Base-by-base conservation (phyloP, 2,113 vertebrate species). In the Callopanchax toddi region DNA sequence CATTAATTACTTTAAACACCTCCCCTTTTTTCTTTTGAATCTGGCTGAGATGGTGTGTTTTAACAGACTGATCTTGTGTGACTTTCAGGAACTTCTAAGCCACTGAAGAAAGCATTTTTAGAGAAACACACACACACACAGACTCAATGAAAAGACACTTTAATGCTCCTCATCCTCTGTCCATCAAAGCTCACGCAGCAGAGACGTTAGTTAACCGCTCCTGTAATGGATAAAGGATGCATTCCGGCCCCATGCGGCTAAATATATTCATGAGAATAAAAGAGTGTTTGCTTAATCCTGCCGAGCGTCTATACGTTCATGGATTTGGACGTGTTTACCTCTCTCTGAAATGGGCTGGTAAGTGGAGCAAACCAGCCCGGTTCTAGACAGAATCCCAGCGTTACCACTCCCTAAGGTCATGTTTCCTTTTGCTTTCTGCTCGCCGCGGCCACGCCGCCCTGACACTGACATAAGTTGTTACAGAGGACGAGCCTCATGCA, bases 1-100 rank as follows among this genome's bases (percentile, higher is more conserved):
- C 94, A 96, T 97, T 98, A 97, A 97, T 98, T 96, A 98, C 94
- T 94, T 93, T 49, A 67, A 94, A 96, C 95, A 92, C 94, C 92
- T 93, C 93, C 93, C 93, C 91, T 89, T 93, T 95, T 92, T 94
- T 93, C 93, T 37, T 63, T 71, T 95, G 95, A 95, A 96, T 95
- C 94, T 93, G 93, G 92, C 93, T 91, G 91, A 91, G 87, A 88
- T 86, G 89, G 62, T 43, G 49, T 26, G 43, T 86, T 93, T 95
- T 95, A 93, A 95, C 96, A 95, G 94, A 95, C 95, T 93, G 89
- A 96, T 97, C 92, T 92, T 90, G 93, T 93, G 92, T 93, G 91
- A 94, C 92, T 96, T 96, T 95, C 93, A 94, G 92, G 93, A 96
- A 95, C 94, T 91, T 93, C 91, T 94, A 93, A 91, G 90, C 93